Evolutionary conservation across 1,140 invertebrate species (phyloP).

Genomic region (Gonioctena quinquepunctata): DNA sequence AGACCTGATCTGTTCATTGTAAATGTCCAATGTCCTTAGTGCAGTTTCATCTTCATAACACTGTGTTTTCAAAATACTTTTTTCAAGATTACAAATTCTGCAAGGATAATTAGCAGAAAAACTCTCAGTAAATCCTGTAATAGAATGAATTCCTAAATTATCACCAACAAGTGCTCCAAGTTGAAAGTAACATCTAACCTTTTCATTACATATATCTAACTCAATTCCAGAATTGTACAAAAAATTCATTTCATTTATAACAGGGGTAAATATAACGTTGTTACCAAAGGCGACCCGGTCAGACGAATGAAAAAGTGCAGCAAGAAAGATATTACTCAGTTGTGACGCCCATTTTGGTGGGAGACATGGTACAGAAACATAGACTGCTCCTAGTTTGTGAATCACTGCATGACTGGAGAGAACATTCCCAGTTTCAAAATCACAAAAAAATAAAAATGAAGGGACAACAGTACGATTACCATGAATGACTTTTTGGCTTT

Average conservation of each 20-base stretch:
- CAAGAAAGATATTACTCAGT: constrained; percentile 20
- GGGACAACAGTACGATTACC: neutral
- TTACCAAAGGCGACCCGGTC: constrained; percentile 18
- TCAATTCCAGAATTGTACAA: constrained; percentile 41
- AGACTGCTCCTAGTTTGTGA: constrained; percentile 21
- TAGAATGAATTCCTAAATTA: constrained; percentile 48
- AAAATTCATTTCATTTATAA: constrained; percentile 29
- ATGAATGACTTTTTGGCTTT: neutral
- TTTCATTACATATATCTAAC: constrained; percentile 19
- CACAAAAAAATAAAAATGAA: constrained; percentile 7
- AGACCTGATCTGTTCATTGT: constrained; percentile 22
- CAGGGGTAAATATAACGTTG: neutral
- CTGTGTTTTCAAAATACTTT: neutral
- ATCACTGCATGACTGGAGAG: constrained; percentile 16
- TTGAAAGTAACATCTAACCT: neutral
- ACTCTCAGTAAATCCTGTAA: constrained; percentile 46
- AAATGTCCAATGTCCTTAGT: constrained; percentile 6
- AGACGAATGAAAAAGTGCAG: constrained; percentile 1
- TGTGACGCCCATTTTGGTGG: constrained; percentile 3
- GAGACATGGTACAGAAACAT: constrained; percentile 15
- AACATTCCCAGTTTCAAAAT: constrained; percentile 16
- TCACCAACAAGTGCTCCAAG: constrained; percentile 37
- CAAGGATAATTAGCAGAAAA: constrained; percentile 43
- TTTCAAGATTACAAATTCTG: constrained; percentile 39
- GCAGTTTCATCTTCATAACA: neutral